Evolutionary conservation across 2,797 vertebrate genomes (phyloP), one percentile per base, ranked within the genome.

Genomic region (Macroramphosus scolopax): DNA sequence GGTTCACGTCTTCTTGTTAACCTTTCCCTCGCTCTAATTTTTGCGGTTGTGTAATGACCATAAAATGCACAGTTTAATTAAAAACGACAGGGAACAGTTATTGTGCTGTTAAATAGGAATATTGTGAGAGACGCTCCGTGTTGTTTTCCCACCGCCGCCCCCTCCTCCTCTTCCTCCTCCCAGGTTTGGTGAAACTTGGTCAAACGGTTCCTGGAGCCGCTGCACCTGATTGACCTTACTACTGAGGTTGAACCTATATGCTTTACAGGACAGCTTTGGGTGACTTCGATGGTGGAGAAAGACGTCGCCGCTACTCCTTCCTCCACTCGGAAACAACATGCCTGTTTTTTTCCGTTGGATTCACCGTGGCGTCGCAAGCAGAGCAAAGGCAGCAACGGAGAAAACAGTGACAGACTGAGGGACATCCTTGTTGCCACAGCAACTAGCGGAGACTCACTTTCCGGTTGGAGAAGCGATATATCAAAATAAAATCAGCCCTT

Each of bases 401-500:
- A 66, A 69, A 72, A 75, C 62, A 44, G 71, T 77, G 72, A 78
- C 82, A 80, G 66, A 67, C 51, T 44, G 15, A 78, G 63, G 67
- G 67, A 83, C 76, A 84, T 70, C 69, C 66, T 43, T 64, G 82
- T 87, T 83, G 75, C 80, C 77, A 82, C 81, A 81, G 82, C 76
- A 83, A 83, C 78, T 57, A 80, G 28, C 51, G 12, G 15, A 25
- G 25, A 24, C 45, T 26, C 2, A 7, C 26, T 24, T 69, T 86
- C 83, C 85, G 71, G 45, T 53, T 36, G 5, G 7, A 2, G 4
- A 2, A 50, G 5, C 2, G 5, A n/a, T 8, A 5, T 64, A 81
- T 82, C 79, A 85, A 57, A 82, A 78, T 85, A 85, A 78, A 72
- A 53, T n/a, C n/a, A n/a, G n/a, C n/a, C n/a, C n/a, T n/a, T n/a